Base-by-base conservation (phyloP, 1,140 invertebrate species). In the Diorhabda sublineata region DNA sequence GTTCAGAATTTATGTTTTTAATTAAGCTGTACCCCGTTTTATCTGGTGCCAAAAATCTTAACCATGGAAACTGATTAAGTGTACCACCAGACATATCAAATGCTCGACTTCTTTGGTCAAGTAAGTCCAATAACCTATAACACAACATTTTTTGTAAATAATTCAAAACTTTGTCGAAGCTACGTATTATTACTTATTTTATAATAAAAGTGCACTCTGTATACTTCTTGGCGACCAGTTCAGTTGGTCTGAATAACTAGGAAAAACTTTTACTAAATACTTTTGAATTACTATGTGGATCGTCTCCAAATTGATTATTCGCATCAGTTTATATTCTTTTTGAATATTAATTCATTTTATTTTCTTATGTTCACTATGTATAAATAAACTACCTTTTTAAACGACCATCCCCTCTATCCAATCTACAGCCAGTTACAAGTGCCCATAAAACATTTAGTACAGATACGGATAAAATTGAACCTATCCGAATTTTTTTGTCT, bases 391-490 rank as follows among this genome's bases (percentile, higher is more conserved):
- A 52, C 47, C 47, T 52, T 52, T 52, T 52, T 52, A 52, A 52
- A 8, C 47, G 6, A 2, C 6, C 2, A 52, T 52, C 47, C 6
- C n/a, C 4, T 2, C 47, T 6, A 52, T 52, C 47, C n/a, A 52
- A n/a, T n/a, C 47, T 52, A 4, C 6, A 52, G 3, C 47, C 47
- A 4, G 3, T n/a, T n/a, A 52, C 83, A 72, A 93, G 84, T 45
- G 82, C 83, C 89, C 91, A 93, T 1, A 93, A 79, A 4, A 89
- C 86, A 79, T 93, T 93, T 2, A 91, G 74, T 3, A 90, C 84
- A 0, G 86, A 81, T 2, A 90, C 80, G 68, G 88, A 85, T 65
- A 91, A 88, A 52, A 83, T 81, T 3, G 77, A 73, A 63, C 87
- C 83, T 64, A 87, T 84, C 2, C 72, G 65, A 2, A 89, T 0